Percentiles rank a stretch among this genome's conserved stretches.
Conservation (phyloP, 92 coral and sea anemone species). For the Galaxea fascicularis region DNA sequence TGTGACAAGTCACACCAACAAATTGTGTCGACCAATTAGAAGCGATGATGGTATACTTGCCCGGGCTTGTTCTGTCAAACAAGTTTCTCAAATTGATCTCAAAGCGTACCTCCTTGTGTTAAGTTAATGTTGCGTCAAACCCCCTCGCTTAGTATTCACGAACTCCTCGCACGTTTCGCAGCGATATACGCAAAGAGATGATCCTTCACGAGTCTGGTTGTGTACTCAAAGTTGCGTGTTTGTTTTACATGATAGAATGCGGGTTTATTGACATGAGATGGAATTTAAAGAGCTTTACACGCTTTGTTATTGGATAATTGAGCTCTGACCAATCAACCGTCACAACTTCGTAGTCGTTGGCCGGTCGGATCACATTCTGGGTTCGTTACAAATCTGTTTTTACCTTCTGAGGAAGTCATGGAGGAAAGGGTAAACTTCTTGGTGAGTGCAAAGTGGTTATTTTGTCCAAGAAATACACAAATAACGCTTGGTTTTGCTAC, state of each 20-base stretch:
- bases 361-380: neutral
- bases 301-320: constrained; percentile 48
- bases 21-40: constrained; percentile 32
- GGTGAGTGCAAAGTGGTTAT: constrained; percentile 34
- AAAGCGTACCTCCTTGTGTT: neutral
- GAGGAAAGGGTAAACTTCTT: neutral
- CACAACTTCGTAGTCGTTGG: neutral
- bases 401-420: neutral
- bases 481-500: neutral
- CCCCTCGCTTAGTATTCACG: too few species aligned
- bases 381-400: neutral
- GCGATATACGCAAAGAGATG: neutral
- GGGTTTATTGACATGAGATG: constrained; percentile 28
- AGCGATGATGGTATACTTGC: constrained; percentile 4
- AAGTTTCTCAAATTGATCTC: neutral
- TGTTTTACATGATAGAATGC: constrained; percentile 3
- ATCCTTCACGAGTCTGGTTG: neutral
- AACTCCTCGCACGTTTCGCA: neutral
- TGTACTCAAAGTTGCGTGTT: constrained; percentile 8
- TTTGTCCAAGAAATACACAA: neutral
- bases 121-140: neutral
- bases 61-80: constrained; percentile 43
- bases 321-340: constrained; percentile 38
- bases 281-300: neutral
- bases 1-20: constrained; percentile 1